Conservation (phyloP, 1,140 invertebrate genomes). For the Colletes gigas region DNA sequence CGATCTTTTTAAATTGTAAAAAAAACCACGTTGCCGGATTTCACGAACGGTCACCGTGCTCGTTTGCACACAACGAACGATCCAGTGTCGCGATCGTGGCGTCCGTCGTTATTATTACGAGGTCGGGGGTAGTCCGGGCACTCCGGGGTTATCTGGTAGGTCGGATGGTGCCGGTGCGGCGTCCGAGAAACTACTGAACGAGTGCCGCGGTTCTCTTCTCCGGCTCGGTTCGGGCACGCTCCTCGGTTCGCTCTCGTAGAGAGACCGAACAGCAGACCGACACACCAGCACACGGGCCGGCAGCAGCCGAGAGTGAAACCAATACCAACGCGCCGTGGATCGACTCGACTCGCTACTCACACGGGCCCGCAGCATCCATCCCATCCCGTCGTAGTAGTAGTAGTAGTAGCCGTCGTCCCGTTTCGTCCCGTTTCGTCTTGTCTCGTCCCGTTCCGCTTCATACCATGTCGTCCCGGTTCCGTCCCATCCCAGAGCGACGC, state of each 20-base stretch:
- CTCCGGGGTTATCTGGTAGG: conserved; percentile 57
- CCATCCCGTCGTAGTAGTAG: conserved; percentile 53
- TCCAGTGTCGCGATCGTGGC: conserved; percentile 24
- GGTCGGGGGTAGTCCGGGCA: conserved; percentile 41
- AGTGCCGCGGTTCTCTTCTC: conserved; percentile 77
- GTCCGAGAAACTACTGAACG: conserved; percentile 81
- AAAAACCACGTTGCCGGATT: neutral
- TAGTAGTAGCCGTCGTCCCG: conserved; percentile 25
- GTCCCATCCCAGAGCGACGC: conserved; percentile 56
- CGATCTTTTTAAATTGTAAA: too few species aligned
- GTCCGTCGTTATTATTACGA: conserved; percentile 27
- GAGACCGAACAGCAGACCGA: conserved; percentile 62
- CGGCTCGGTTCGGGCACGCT: conserved; percentile 75
- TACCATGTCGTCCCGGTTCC: conserved; percentile 56
- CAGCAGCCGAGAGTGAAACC: conserved; percentile 72
- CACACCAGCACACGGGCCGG: conserved; percentile 45
- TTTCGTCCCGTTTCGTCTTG: conserved; percentile 47
- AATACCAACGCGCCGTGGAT: conserved; percentile 59
- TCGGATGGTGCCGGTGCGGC: conserved; percentile 79
- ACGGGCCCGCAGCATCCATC: conserved; percentile 66
- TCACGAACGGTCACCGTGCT: neutral
- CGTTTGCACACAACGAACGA: conserved; percentile 9
- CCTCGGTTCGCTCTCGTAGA: conserved; percentile 69
- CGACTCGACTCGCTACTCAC: conserved; percentile 67
- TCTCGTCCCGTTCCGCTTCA: conserved; percentile 51